Evolutionary conservation across 1,140 invertebrate genomes (phyloP).

Genomic region (Drosophila ambigua): DNA sequence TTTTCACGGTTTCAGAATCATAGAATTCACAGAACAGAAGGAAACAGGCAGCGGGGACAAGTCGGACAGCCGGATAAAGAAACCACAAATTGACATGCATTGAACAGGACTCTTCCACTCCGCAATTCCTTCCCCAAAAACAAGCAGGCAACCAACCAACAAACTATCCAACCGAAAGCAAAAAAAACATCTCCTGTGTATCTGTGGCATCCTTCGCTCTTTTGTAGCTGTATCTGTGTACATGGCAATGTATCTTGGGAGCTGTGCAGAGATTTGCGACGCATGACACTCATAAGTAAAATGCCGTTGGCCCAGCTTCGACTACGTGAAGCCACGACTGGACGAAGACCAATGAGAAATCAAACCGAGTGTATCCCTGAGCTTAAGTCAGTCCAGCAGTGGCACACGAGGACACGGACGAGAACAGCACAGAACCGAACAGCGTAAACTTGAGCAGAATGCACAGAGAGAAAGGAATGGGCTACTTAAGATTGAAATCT

Average conservation of each 20-base stretch:
- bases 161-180: slow-evolving; percentile 31
- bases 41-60: neutral
- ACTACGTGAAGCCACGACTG: slow-evolving; percentile 32
- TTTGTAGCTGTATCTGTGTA: slow-evolving; percentile 35
- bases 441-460: neutral
- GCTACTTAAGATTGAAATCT: neutral
- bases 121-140: neutral
- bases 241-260: slow-evolving; percentile 51
- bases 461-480: no score
- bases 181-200: slow-evolving; percentile 33
- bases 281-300: slow-evolving; percentile 79
- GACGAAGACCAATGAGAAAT: slow-evolving; percentile 53
- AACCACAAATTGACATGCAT: slow-evolving; percentile 77
- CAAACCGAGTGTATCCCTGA: slow-evolving; percentile 49
- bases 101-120: slow-evolving; percentile 36
- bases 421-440: slow-evolving; percentile 20
- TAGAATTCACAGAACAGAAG: neutral
- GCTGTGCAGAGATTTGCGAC: slow-evolving; percentile 67
- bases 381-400: slow-evolving; percentile 37
- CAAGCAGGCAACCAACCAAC: slow-evolving; percentile 1
- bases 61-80: slow-evolving; percentile 21
- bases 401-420: slow-evolving; percentile 7
- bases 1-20: slow-evolving; percentile 54
- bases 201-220: slow-evolving; percentile 37
- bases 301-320: slow-evolving; percentile 44